These are phyloP conservation scores for Aporophyla nigra DNA, from an alignment of 2,888 invertebrate species.

Conservation along the genomic window DNA sequence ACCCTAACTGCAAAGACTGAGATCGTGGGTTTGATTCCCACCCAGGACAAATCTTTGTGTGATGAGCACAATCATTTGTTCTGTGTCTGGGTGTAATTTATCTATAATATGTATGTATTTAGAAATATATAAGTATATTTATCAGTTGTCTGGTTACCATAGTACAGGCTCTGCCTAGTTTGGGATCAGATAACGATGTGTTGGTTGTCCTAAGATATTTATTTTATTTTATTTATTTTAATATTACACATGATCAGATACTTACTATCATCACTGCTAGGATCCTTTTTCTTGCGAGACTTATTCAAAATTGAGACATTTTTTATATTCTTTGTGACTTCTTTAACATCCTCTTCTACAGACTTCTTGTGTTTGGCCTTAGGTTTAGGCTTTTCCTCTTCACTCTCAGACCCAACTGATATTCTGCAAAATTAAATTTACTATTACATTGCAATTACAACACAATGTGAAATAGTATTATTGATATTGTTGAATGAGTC, in stretches of 20 bases:
- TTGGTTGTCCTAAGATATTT: too few species aligned
- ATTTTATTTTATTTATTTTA: too few species aligned
- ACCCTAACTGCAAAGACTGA: too few species aligned
- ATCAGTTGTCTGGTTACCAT: too few species aligned
- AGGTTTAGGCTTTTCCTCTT: constrained; percentile 86
- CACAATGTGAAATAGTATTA: constrained; percentile 21
- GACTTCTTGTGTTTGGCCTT: constrained; percentile 89
- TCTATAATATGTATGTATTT: too few species aligned
- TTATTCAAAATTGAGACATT: constrained; percentile 91
- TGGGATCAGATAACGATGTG: too few species aligned
- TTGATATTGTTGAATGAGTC: not conserved
- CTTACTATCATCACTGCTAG: constrained; percentile 84
- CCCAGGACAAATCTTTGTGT: too few species aligned
- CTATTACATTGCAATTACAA: constrained; percentile 18
- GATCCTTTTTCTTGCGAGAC: constrained; percentile 86
- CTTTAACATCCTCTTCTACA: constrained; percentile 87
- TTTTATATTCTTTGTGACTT: constrained; percentile 90
- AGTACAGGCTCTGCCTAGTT: too few species aligned
- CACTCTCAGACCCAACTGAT: constrained; percentile 86
- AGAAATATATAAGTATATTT: too few species aligned
- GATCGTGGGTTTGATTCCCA: too few species aligned
- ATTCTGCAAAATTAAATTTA: constrained; percentile 71
- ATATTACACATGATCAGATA: not conserved
- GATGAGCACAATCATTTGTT: too few species aligned
- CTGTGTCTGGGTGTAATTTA: too few species aligned